Conservation (phyloP, 1,140 invertebrate genomes). For the Aphelinus atriplicis region DNA sequence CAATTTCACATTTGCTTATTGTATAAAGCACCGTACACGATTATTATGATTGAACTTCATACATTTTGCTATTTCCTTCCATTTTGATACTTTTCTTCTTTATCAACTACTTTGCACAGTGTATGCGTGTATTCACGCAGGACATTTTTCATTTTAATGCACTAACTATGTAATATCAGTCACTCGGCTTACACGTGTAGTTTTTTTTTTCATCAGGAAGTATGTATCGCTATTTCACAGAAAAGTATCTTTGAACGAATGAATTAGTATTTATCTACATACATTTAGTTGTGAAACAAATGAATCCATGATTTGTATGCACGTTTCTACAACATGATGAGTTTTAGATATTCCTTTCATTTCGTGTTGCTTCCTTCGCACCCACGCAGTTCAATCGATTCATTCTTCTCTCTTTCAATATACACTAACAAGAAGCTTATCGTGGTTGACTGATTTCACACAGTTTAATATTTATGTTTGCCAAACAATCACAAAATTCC, state of each 20-base stretch:
- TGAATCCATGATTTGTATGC: constrained; percentile 46
- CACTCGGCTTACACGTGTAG: constrained; percentile 34
- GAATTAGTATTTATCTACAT: constrained; percentile 27
- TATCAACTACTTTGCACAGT: constrained; percentile 25
- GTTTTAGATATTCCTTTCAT: constrained; percentile 18
- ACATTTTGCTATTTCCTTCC: constrained; percentile 18
- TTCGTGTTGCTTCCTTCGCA: background rate
- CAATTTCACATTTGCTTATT: constrained; percentile 1
- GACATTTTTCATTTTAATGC: constrained; percentile 31
- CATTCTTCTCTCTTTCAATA: background rate
- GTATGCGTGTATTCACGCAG: constrained; percentile 6
- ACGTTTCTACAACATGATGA: constrained; percentile 26
- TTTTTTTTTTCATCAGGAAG: constrained; percentile 10
- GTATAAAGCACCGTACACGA: constrained; percentile 19
- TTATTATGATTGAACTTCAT: constrained; percentile 5
- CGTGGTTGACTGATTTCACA: constrained; percentile 5
- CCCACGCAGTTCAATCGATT: background rate
- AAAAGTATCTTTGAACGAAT: constrained; percentile 40
- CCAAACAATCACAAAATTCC: background rate
- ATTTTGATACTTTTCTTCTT: constrained; percentile 24
- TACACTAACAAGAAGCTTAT: constrained; percentile 29
- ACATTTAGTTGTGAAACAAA: constrained; percentile 42
- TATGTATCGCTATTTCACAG: constrained; percentile 38
- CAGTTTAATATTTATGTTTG: too few species aligned
- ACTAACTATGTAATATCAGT: constrained; percentile 37